Conservation (phyloP, 2,797 vertebrate genomes). For the Notamacropus eugenii region DNA sequence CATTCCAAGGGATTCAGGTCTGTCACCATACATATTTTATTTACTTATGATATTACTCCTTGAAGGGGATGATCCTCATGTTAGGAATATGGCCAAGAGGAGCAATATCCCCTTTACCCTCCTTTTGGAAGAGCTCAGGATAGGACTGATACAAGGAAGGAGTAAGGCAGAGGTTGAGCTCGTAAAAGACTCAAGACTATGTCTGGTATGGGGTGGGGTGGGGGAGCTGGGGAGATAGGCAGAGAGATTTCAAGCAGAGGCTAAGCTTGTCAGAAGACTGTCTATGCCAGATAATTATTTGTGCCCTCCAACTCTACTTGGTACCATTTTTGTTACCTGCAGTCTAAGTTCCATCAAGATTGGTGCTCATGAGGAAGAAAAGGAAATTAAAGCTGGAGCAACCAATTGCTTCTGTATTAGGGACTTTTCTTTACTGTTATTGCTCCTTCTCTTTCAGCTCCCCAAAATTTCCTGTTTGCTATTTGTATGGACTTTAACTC, state of each 20-base stretch:
- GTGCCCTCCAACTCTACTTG: background rate
- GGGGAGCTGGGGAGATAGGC: background rate
- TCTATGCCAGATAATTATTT: background rate
- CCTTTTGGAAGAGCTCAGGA: background rate
- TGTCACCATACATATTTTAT: background rate
- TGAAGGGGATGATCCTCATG: background rate
- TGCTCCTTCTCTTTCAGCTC: background rate
- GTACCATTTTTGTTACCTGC: background rate
- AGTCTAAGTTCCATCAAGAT: background rate
- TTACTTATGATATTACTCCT: background rate
- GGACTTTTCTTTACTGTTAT: background rate
- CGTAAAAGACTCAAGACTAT: background rate
- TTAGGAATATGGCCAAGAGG: background rate
- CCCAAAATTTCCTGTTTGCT: background rate
- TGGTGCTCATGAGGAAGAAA: background rate
- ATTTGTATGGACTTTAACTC: background rate
- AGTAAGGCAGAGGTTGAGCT: background rate
- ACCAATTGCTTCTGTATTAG: background rate
- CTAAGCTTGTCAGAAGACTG: background rate
- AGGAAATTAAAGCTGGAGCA: background rate
- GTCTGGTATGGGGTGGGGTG: background rate
- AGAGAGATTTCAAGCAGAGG: background rate
- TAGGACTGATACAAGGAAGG: background rate
- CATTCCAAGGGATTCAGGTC: background rate
- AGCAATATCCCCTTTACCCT: background rate